Percentiles rank a stretch among this genome's conserved stretches.
Evolutionary conservation across 2,888 invertebrate species (phyloP).

Genomic region (Macrophya alboannulata): DNA sequence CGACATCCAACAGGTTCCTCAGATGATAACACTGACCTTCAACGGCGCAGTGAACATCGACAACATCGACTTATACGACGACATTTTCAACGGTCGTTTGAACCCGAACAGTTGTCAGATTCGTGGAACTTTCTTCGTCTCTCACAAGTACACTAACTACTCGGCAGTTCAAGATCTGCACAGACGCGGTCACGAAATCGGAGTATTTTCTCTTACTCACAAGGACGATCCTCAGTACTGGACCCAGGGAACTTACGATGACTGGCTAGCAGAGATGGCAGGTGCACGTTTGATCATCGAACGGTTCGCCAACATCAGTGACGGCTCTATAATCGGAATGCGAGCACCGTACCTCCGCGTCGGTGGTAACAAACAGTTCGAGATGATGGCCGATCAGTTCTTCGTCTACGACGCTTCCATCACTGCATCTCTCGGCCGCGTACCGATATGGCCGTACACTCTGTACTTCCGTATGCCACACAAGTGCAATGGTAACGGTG

Average conservation of each 20-base stretch:
- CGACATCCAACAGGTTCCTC: conserved; percentile 93
- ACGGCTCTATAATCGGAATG: conserved; percentile 94
- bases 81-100: conserved; percentile 92
- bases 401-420: conserved; percentile 98
- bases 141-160: conserved; percentile 96
- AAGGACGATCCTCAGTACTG: conserved; percentile 96
- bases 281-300: conserved; percentile 93
- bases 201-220: conserved; percentile 95
- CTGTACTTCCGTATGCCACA: conserved; percentile 98
- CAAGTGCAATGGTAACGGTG: conserved; percentile 96
- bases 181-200: conserved; percentile 94
- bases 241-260: conserved; percentile 93
- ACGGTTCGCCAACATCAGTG: conserved; percentile 95
- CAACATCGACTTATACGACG: conserved; percentile 95
- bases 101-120: conserved; percentile 96
- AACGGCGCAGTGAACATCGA: conserved; percentile 96
- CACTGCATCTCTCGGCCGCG: conserved; percentile 93
- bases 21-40: conserved; percentile 96
- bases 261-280: conserved; percentile 97
- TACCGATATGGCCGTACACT: conserved; percentile 98
- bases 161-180: conserved; percentile 95
- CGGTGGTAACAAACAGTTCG: conserved; percentile 97
- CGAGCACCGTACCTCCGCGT: conserved; percentile 95
- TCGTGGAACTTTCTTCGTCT: conserved; percentile 95
- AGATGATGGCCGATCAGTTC: conserved; percentile 98